phyloP scores from a whole-genome alignment of 2,113 vertebrate species.

The Melanostigma gelatinosum region DNA sequence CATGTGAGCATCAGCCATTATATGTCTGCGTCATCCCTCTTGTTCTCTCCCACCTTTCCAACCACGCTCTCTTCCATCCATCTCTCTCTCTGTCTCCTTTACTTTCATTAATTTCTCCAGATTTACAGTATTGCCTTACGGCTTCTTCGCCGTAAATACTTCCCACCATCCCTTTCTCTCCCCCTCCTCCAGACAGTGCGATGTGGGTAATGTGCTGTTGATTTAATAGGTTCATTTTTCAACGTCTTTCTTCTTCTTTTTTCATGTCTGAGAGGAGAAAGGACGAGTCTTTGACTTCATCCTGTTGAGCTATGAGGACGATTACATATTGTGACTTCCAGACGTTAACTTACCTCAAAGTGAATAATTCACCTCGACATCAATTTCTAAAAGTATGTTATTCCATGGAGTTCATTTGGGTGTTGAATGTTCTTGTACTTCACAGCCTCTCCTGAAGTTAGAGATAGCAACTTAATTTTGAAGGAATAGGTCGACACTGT shows the following conservation, averaged over 20 bases:
- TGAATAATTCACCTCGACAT: slow-evolving; percentile 8
- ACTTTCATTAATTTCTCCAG: background rate
- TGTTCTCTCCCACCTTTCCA: background rate
- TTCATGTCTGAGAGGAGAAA: slow-evolving; percentile 16
- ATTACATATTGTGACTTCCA: slow-evolving; percentile 24
- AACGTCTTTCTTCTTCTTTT: slow-evolving; percentile 11
- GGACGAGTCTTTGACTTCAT: slow-evolving; percentile 6
- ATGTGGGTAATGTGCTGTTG: slow-evolving; percentile 43
- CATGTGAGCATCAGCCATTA: slow-evolving; percentile 29
- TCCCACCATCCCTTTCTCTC: slow-evolving; percentile 10
- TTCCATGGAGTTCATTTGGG: background rate
- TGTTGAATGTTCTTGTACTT: background rate
- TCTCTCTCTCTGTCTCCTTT: background rate
- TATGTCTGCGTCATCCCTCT: slow-evolving; percentile 10
- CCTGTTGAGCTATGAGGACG: background rate
- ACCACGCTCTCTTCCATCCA: slow-evolving; percentile 6
- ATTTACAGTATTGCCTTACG: slow-evolving; percentile 61
- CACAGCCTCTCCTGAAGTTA: background rate
- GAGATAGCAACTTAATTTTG: background rate
- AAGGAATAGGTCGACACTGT: background rate
- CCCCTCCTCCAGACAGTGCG: slow-evolving; percentile 27
- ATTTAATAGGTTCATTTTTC: slow-evolving; percentile 64
- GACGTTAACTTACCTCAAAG: slow-evolving; percentile 27
- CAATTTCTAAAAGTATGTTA: background rate
- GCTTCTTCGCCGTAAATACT: slow-evolving; percentile 56